Conservation (phyloP, 2,888 invertebrate genomes). For the Archaeoteleia sp. region DNA sequence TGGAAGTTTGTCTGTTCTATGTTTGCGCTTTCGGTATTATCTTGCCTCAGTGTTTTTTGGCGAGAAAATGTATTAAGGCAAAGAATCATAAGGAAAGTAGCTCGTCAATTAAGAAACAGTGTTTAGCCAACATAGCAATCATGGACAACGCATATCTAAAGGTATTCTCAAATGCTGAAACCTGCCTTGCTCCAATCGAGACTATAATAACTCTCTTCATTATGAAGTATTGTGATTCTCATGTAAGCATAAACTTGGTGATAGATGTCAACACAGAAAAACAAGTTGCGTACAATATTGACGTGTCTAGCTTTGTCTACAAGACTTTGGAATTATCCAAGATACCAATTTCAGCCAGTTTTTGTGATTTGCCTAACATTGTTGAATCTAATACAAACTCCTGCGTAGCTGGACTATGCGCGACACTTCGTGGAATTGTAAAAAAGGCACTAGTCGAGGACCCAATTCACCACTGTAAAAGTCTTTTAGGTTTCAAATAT, state of each 20-base stretch:
- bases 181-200: conserved; percentile 77
- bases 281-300: conserved; percentile 63
- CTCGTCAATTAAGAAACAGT: conserved; percentile 68
- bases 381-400: conserved; percentile 77
- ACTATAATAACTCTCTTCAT: conserved; percentile 80
- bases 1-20: conserved; percentile 88
- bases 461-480: conserved; percentile 72
- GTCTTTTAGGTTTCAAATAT: conserved; percentile 85
- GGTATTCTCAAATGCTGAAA: conserved; percentile 60
- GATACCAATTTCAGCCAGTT: conserved; percentile 73
- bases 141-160: conserved; percentile 69
- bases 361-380: conserved; percentile 81
- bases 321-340: conserved; percentile 57
- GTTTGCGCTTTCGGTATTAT: conserved; percentile 80
- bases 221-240: conserved; percentile 78
- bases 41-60: conserved; percentile 74
- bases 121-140: conserved; percentile 42
- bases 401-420: conserved; percentile 86
- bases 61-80: conserved; percentile 70
- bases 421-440: conserved; percentile 81
- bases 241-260: conserved; percentile 75
- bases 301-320: conserved; percentile 71
- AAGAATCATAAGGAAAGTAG: conserved; percentile 70
- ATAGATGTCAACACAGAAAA: conserved; percentile 56
- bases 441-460: conserved; percentile 68